Evolutionary conservation across 1,140 invertebrate species (phyloP), one percentile per base, ranked within the genome.

Genomic region (Drosophila subpulchrella): DNA sequence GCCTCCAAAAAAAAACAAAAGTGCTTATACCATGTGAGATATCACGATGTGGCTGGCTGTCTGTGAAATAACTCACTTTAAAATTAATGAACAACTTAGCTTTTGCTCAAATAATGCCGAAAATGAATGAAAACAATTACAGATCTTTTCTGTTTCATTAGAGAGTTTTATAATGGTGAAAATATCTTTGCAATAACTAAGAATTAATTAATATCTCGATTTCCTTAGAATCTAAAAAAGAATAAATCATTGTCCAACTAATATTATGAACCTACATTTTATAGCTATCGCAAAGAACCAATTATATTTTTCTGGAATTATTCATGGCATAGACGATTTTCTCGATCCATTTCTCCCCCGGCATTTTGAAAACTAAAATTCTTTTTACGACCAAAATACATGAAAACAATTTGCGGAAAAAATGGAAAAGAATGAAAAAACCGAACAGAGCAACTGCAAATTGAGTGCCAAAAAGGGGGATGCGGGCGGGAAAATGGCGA

Each of bases 51-150:
- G 59, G 15, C 10, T 54, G 58, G n/a, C 6, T 15, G 27, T 17
- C 32, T 41, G 15, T 30, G 4, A 63, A 44, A 34, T 44, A 63
- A 63, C 60, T 63, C 38, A 59, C 59, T 63, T 63, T 32, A 0
- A 24, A 34, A 58, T 6, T 12, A 15, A 59, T 63, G 60, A 59
- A 63, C 58, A 63, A 63, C 58, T 34, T 59, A 24, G 38, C 54
- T 44, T 57, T 12, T 11, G 30, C 17, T 13, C 8, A 6, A 5
- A 27, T 0, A 39, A 57, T 30, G 51, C 34, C 4, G 13, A 36
- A 61, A 57, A 39, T 41, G 7, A 15, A 39, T 57, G 57, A 20
- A 15, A 8, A 41, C 7, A 41, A 10, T 34, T 8, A 34, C 32
- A 10, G 0, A 10, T 34, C 1, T 10, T 34, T 34, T 2, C 7